phyloP scores from a whole-genome alignment of 1,140 invertebrate species.

The Aricia agestis region DNA sequence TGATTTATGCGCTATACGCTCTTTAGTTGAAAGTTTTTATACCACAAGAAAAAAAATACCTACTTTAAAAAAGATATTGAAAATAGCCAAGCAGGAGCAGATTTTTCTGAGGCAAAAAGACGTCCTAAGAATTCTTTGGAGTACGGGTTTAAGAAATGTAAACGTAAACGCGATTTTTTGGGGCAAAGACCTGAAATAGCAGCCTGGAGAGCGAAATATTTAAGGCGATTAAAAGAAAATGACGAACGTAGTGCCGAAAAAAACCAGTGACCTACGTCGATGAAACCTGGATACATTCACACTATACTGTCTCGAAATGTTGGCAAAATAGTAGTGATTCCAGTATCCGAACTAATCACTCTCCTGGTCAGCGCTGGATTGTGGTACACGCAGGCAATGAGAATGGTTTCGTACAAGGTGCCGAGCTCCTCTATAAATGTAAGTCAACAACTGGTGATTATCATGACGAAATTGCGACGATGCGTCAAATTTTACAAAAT shows the following conservation, averaged over 20 bases:
- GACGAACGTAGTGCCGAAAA: too few species aligned
- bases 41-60: constrained; percentile 18
- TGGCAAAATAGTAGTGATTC: too few species aligned
- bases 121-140: background rate
- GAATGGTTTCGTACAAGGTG: too few species aligned
- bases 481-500: constrained; percentile 22
- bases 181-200: background rate
- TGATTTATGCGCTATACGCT: constrained; percentile 10
- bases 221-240: background rate
- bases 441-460: constrained; percentile 18
- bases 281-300: too few species aligned
- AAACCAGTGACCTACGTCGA: too few species aligned
- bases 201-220: constrained; percentile 1
- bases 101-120: background rate
- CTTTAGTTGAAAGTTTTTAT: constrained; percentile 17
- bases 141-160: background rate
- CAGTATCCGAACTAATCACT: too few species aligned
- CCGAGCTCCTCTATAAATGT: background rate
- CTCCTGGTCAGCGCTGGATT: too few species aligned
- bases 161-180: constrained; percentile 1
- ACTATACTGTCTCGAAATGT: too few species aligned
- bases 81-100: constrained; percentile 1
- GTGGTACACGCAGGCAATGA: too few species aligned
- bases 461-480: constrained; percentile 24
- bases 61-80: constrained; percentile 15